A percentile compares a stretch with the other conserved stretches of the same genome.
Evolutionary conservation across 2,113 vertebrate species (phyloP).

Genomic region (Prionailurus viverrinus): DNA sequence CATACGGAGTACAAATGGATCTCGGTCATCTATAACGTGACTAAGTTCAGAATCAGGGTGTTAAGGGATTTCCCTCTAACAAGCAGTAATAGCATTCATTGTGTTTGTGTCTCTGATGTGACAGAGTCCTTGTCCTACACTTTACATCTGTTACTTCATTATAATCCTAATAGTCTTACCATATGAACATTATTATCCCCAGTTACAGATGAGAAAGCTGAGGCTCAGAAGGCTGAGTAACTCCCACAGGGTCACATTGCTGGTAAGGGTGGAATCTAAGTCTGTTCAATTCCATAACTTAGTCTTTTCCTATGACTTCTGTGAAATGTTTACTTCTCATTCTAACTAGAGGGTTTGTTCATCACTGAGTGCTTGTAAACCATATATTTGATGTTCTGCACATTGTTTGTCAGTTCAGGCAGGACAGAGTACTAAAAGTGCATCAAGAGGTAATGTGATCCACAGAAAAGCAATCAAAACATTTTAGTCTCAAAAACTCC

Average conservation of each 20-base stretch:
- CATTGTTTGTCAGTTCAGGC: background rate
- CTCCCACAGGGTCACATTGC: background rate
- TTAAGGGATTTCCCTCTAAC: constrained; percentile 67
- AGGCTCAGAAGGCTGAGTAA: background rate
- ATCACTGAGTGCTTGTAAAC: background rate
- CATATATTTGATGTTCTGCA: background rate
- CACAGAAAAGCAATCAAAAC: background rate
- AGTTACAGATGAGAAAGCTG: constrained; percentile 25
- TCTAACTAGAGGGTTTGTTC: background rate
- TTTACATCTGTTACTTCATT: background rate
- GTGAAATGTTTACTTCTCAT: background rate
- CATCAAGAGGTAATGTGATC: background rate
- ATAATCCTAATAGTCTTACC: background rate
- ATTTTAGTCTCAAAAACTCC: background rate
- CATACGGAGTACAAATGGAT: constrained; percentile 79
- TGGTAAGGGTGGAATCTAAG: background rate
- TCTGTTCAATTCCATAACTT: background rate
- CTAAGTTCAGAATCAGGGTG: constrained; percentile 67
- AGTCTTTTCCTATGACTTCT: background rate
- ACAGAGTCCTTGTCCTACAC: background rate
- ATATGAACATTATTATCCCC: background rate
- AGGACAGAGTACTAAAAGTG: background rate
- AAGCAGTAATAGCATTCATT: constrained; percentile 20
- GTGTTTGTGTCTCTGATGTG: constrained; percentile 14
- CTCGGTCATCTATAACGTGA: constrained; percentile 78